phyloP scores from a whole-genome alignment of 2,113 vertebrate genomes.

The Myotis lucifugus region DNA sequence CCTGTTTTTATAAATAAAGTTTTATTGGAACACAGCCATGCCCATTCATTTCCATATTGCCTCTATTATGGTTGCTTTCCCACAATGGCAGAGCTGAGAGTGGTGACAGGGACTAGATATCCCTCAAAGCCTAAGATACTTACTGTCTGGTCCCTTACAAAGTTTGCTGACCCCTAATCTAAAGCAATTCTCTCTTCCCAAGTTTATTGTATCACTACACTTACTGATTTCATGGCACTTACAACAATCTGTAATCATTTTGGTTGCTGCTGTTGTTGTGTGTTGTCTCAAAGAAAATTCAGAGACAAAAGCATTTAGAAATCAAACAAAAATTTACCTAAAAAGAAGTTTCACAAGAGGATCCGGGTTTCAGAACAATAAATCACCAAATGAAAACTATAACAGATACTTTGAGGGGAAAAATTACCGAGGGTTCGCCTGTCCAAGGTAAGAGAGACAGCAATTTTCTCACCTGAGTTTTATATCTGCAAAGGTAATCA shows the following conservation, averaged over 20 bases:
- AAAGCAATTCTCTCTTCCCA: neutral
- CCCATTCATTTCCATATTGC: neutral
- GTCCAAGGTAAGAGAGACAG: neutral
- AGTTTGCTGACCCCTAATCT: neutral
- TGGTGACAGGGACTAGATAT: neutral
- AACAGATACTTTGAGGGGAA: neutral
- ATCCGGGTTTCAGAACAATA: neutral
- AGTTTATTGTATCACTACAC: neutral
- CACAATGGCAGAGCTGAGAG: neutral
- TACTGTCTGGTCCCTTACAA: neutral
- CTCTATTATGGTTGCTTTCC: neutral
- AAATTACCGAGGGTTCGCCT: neutral
- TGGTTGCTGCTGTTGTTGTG: neutral
- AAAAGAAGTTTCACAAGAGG: neutral
- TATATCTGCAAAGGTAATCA: slow-evolving; percentile 23
- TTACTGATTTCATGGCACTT: neutral
- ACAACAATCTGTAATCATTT: neutral
- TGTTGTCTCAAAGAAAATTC: neutral
- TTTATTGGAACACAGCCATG: neutral
- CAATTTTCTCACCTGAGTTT: neutral
- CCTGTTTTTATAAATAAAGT: slow-evolving; percentile 35
- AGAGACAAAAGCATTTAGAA: neutral
- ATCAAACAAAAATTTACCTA: neutral
- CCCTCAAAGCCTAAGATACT: neutral
- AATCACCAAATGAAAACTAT: slow-evolving; percentile 12